Evolutionary conservation across 2,888 invertebrate species (phyloP).

Genomic region (Frankliniella intonsa): DNA sequence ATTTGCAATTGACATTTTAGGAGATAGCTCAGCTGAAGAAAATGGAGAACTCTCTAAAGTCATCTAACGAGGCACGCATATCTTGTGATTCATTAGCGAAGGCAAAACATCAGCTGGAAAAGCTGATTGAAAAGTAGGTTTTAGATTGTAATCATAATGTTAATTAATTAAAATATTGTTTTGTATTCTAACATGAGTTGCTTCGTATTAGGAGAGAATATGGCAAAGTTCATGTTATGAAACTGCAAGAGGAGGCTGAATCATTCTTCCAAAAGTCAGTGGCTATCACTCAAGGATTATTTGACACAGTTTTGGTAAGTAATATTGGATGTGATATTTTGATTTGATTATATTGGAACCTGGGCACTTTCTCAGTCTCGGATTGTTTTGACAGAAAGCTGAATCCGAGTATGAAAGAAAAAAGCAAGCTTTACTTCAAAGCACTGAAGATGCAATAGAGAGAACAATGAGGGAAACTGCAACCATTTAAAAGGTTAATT

Average conservation of each 20-base stretch:
- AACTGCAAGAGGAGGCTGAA: not conserved
- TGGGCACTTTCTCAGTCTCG: not conserved
- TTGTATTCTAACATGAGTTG: not conserved
- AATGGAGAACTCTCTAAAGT: not conserved
- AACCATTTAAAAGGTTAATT: too few relatives aligned
- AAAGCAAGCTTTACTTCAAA: not conserved
- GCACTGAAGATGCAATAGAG: not conserved
- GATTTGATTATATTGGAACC: not conserved
- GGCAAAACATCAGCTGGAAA: not conserved
- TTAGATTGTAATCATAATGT: not conserved
- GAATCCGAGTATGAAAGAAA: not conserved
- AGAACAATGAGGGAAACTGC: too few relatives aligned
- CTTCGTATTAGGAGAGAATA: not conserved
- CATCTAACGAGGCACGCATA: not conserved
- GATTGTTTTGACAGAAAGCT: not conserved
- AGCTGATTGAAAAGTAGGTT: not conserved
- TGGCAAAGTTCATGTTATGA: not conserved
- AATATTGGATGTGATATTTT: not conserved
- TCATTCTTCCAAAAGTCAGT: not conserved
- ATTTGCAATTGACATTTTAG: not conserved
- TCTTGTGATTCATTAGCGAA: not conserved
- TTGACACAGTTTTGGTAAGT: not conserved
- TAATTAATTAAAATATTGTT: not conserved
- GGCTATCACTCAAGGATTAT: not conserved
- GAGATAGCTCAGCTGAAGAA: not conserved